Evolutionary conservation across 1,140 invertebrate species (phyloP).

Genomic region (Neodiprion pinetum): DNA sequence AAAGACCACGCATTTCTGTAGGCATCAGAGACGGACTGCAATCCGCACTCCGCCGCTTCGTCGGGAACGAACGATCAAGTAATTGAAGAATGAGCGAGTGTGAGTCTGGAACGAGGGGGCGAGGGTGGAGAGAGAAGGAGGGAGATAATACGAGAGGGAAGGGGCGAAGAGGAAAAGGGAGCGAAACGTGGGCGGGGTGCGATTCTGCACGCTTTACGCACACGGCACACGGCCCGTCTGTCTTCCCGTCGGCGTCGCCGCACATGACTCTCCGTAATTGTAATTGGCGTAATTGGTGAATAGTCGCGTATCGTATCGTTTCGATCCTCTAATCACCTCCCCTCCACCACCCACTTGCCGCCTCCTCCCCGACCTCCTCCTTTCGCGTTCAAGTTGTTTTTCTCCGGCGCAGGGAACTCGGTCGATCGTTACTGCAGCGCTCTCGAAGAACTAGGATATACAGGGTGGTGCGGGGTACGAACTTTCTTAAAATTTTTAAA

Average conservation of each 20-base stretch:
- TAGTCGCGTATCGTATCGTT: background rate
- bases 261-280: background rate
- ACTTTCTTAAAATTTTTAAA: too few relatives aligned
- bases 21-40: too few relatives aligned
- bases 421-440: too few relatives aligned
- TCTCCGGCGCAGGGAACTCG: too few relatives aligned
- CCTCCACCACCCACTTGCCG: background rate
- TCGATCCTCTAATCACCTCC: background rate
- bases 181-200: background rate
- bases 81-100: background rate
- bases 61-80: background rate
- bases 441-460: too few relatives aligned
- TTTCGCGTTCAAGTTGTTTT: too few relatives aligned
- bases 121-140: background rate
- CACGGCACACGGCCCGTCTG: background rate
- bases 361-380: too few relatives aligned
- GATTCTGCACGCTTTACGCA: background rate
- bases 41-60: too few relatives aligned
- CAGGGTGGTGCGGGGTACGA: too few relatives aligned
- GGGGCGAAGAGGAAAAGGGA: background rate
- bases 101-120: background rate
- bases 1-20: too few relatives aligned
- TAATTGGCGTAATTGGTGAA: conserved; percentile 3
- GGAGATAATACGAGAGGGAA: background rate
- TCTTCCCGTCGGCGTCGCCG: background rate